phyloP scores from a whole-genome alignment of 2,113 vertebrate genomes.

The Elaphurus davidianus region DNA sequence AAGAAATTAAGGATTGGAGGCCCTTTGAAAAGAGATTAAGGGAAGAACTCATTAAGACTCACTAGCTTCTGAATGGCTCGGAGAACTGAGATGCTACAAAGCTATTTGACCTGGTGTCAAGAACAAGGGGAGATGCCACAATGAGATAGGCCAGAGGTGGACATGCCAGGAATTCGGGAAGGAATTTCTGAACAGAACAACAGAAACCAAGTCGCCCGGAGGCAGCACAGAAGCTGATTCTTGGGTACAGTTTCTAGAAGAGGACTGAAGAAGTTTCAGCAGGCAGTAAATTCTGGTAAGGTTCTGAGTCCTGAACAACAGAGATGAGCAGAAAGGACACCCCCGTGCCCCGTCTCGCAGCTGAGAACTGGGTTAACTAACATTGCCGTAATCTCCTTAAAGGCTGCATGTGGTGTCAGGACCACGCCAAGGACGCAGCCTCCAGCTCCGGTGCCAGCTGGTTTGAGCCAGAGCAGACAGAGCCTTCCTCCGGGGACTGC shows the following conservation, averaged over 20 bases:
- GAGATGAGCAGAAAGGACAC: neutral
- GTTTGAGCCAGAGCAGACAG: slow-evolving; percentile 43
- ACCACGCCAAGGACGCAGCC: neutral
- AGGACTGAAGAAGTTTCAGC: neutral
- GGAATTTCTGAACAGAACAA: slow-evolving; percentile 55
- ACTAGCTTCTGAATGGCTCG: slow-evolving; percentile 48
- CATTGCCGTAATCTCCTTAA: neutral
- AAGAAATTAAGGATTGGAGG: slow-evolving; percentile 55
- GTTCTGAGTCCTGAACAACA: neutral
- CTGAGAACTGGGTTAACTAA: neutral
- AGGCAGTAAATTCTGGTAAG: neutral
- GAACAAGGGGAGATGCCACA: slow-evolving; percentile 72
- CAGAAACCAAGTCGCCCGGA: neutral
- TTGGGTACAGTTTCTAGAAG: neutral
- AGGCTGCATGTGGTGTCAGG: neutral
- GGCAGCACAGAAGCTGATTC: neutral
- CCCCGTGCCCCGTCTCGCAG: neutral
- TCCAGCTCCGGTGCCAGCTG: neutral
- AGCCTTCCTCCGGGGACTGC: neutral
- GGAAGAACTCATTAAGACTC: slow-evolving; percentile 65
- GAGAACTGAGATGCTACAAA: slow-evolving; percentile 67
- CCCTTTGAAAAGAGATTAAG: slow-evolving; percentile 65
- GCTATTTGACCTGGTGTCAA: slow-evolving; percentile 76
- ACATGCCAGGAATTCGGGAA: slow-evolving; percentile 70
- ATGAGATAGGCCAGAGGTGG: slow-evolving; percentile 66